These are phyloP conservation scores for Hydrozoanthus tunicans DNA, from an alignment of 64 coral and sea anemone species.

Conservation along the genomic window DNA sequence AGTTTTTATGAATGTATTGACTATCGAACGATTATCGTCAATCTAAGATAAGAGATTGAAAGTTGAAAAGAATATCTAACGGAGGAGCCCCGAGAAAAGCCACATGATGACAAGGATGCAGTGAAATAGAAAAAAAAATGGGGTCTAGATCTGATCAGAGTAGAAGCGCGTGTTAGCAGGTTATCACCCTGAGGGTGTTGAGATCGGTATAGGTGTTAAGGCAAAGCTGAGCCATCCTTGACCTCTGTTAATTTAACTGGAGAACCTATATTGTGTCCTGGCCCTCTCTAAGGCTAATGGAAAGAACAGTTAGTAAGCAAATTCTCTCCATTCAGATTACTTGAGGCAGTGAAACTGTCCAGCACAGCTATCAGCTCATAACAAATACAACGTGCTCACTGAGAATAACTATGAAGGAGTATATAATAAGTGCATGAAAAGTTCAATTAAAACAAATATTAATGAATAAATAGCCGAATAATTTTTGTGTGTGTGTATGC, in stretches of 20 bases:
- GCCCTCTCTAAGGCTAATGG: conserved; percentile 4
- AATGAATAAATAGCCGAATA: background rate
- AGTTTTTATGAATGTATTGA: background rate
- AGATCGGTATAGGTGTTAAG: background rate
- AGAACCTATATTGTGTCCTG: conserved; percentile 1
- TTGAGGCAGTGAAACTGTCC: background rate
- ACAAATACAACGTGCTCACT: background rate
- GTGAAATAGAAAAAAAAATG: background rate
- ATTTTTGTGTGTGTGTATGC: background rate
- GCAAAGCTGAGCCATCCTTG: background rate
- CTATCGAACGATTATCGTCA: background rate
- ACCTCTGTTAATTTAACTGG: background rate
- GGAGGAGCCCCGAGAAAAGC: background rate
- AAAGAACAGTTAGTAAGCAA: background rate
- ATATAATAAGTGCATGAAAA: background rate
- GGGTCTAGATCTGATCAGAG: background rate
- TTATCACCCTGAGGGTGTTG: background rate
- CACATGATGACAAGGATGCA: background rate
- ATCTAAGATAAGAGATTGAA: background rate
- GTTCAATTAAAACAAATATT: background rate
- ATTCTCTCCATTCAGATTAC: background rate
- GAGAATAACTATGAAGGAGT: too few relatives aligned
- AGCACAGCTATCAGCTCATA: background rate
- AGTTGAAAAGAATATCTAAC: background rate
- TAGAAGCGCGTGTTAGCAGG: background rate